Percentiles rank a stretch among this genome's conserved stretches.
Evolutionary conservation across 2,113 vertebrate genomes (phyloP).

Genomic region (Gambusia affinis): DNA sequence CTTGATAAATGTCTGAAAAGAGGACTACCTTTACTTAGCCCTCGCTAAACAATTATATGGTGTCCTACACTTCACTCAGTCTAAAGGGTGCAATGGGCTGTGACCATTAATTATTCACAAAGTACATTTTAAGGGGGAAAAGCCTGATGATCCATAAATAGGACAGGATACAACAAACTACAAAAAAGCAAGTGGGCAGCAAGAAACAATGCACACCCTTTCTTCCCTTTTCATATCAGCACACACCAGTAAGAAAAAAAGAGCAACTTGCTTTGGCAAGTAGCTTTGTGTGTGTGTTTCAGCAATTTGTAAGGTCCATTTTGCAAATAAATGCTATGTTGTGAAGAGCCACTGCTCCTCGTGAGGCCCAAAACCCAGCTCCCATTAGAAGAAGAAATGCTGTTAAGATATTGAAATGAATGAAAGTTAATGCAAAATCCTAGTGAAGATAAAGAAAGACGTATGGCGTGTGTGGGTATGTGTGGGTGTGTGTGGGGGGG

Average conservation of each 20-base stretch:
- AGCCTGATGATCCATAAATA: slow-evolving; percentile 70
- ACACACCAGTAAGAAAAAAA: background rate
- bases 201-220: slow-evolving; percentile 11
- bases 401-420: background rate
- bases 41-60: slow-evolving; percentile 19
- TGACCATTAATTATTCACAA: slow-evolving; percentile 73
- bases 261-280: background rate
- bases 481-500: too few relatives aligned
- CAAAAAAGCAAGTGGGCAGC: slow-evolving; percentile 19
- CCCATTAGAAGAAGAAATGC: too few relatives aligned
- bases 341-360: too few relatives aligned
- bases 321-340: too few relatives aligned
- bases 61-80: slow-evolving; percentile 56
- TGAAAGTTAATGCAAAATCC: background rate
- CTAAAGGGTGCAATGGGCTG: slow-evolving; percentile 56
- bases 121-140: slow-evolving; percentile 59
- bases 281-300: background rate
- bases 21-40: slow-evolving; percentile 21
- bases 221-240: background rate
- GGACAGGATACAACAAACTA: slow-evolving; percentile 50
- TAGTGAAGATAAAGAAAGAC: too few relatives aligned
- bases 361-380: too few relatives aligned
- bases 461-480: too few relatives aligned
- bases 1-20: background rate
- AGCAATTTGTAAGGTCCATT: too few relatives aligned